These are phyloP conservation scores for Zeus faber DNA, from an alignment of 2,113 vertebrate species.

Conservation along the genomic window DNA sequence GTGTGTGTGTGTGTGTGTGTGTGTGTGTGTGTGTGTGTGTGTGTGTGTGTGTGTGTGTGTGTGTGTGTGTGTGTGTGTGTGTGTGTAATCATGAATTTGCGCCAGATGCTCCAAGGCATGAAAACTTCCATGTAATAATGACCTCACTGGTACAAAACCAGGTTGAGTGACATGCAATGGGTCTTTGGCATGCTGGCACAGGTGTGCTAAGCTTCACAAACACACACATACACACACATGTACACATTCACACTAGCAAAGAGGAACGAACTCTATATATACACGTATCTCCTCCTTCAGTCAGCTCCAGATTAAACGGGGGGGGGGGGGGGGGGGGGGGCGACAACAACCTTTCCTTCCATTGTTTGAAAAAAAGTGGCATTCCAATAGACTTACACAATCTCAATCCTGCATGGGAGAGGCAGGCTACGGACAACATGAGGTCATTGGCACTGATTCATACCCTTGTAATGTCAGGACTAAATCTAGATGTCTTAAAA, in stretches of 20 bases:
- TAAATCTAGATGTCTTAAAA: neutral
- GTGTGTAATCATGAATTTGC: no score
- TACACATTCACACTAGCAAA: conserved; percentile 2
- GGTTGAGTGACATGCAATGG: conserved; percentile 21
- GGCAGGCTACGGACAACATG: neutral
- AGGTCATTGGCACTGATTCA: conserved; percentile 1
- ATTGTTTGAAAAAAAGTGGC: neutral
- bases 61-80: conserved; percentile 13
- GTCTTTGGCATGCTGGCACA: conserved; percentile 18
- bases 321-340: no score
- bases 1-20: neutral
- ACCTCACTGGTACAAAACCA: conserved; percentile 24
- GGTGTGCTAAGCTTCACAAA: no score
- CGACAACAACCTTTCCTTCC: no score
- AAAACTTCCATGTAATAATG: no score
- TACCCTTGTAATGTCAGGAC: neutral
- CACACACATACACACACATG: conserved; percentile 7
- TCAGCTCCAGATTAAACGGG: no score
- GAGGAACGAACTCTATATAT: no score
- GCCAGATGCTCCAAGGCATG: no score
- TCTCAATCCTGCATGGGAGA: conserved; percentile 4
- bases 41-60: conserved; percentile 7
- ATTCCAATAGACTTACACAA: conserved; percentile 22
- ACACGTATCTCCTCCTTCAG: no score
- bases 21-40: conserved; percentile 10